A percentile compares a stretch with the other conserved stretches of the same genome.
phyloP scores from a whole-genome alignment of 1,140 invertebrate genomes.

The Apis laboriosa region DNA sequence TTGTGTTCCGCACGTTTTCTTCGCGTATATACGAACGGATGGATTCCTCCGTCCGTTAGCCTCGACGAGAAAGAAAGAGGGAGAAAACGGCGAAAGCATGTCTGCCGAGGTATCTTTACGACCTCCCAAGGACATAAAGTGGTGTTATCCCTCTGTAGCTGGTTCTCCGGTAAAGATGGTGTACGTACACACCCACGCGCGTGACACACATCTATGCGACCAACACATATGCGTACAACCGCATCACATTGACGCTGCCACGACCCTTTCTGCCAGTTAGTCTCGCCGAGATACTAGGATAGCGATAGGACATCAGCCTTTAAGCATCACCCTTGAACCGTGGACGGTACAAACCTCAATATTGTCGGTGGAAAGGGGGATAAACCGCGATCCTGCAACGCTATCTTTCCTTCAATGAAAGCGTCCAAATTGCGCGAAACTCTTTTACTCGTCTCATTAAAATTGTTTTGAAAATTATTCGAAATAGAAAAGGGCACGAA shows the following conservation, averaged over 20 bases:
- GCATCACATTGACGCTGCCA: conserved; percentile 1
- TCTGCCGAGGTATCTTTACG: conserved; percentile 66
- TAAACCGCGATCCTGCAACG: conserved; percentile 7
- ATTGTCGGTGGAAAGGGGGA: conserved; percentile 44
- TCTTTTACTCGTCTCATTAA: too few species aligned
- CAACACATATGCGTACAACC: not conserved
- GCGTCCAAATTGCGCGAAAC: conserved; percentile 2
- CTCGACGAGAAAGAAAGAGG: conserved; percentile 4
- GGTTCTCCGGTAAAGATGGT: conserved; percentile 34
- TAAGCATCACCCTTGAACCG: conserved; percentile 54
- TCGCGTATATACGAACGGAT: conserved; percentile 13
- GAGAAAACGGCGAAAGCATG: conserved; percentile 36
- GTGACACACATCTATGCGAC: not conserved
- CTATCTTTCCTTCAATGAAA: not conserved
- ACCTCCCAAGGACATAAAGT: conserved; percentile 66
- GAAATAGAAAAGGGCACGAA: too few species aligned
- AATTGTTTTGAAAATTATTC: too few species aligned
- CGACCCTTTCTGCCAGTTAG: conserved; percentile 44
- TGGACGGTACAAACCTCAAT: conserved; percentile 51
- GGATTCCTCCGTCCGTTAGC: conserved; percentile 23
- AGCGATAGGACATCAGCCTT: conserved; percentile 51
- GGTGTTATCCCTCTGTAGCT: conserved; percentile 66
- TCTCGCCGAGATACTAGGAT: conserved; percentile 50
- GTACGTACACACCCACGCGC: conserved; percentile 8
- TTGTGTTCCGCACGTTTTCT: conserved; percentile 9